These are phyloP conservation scores for Tapirus indicus DNA, from an alignment of 2,797 vertebrate genomes.

Conservation along the genomic window DNA sequence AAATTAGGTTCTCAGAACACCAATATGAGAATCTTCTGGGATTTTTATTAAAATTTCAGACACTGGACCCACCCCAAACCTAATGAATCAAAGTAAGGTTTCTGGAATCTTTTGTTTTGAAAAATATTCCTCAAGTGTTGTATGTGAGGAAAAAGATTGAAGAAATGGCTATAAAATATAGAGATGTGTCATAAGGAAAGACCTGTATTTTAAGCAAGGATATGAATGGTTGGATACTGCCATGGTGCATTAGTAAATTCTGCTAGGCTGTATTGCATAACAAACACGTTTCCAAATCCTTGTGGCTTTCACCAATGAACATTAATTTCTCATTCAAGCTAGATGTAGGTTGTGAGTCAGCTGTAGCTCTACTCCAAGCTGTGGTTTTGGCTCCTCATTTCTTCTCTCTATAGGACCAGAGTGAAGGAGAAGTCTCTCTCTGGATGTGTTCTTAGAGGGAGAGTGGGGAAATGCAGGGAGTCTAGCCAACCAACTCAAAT, in stretches of 20 bases:
- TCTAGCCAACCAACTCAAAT: not conserved
- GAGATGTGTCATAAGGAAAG: not conserved
- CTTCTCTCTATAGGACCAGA: not conserved
- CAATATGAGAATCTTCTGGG: not conserved
- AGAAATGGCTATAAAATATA: not conserved
- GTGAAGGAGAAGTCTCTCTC: not conserved
- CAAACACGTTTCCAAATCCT: not conserved
- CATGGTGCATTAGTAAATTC: not conserved
- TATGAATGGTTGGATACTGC: not conserved
- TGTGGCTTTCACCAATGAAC: not conserved
- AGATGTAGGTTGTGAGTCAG: not conserved
- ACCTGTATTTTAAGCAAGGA: not conserved
- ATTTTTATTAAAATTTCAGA: not conserved
- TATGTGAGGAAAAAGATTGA: not conserved
- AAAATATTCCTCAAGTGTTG: not conserved
- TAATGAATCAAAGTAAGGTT: not conserved
- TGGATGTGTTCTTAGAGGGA: not conserved
- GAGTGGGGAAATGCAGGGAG: not conserved
- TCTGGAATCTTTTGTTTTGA: not conserved
- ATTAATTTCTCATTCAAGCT: not conserved
- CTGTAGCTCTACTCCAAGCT: not conserved
- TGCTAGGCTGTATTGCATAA: not conserved
- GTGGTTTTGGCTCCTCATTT: not conserved
- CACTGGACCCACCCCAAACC: fast-evolving
- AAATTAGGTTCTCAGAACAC: not conserved